Conservation (phyloP, 2,797 vertebrate genomes). For the Kryptopterus vitreolus region DNA sequence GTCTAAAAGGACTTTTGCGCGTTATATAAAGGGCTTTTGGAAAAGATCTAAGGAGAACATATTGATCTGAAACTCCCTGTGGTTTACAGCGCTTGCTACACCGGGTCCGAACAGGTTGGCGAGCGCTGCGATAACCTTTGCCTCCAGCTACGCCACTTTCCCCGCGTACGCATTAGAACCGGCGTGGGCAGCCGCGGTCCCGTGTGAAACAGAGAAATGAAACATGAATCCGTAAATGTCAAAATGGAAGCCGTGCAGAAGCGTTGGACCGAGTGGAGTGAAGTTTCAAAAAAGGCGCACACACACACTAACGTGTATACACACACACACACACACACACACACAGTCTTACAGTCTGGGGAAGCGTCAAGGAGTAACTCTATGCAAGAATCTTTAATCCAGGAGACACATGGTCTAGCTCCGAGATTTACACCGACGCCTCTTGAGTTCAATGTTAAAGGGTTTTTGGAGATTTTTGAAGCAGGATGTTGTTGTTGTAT, state of each 20-base stretch:
- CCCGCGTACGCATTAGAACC: constrained; percentile 26
- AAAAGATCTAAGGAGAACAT: constrained; percentile 32
- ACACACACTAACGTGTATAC: neutral
- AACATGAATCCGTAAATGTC: constrained; percentile 54
- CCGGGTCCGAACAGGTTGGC: constrained; percentile 17
- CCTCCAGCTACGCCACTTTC: constrained; percentile 39
- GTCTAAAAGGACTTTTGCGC: constrained; percentile 24
- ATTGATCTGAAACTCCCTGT: constrained; percentile 48
- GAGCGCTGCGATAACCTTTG: constrained; percentile 48
- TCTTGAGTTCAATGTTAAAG: constrained; percentile 2
- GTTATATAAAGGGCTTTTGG: constrained; percentile 42
- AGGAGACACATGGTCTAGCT: constrained; percentile 34
- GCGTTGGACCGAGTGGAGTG: constrained; percentile 18
- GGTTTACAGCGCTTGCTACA: constrained; percentile 28
- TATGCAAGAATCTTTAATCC: constrained; percentile 42
- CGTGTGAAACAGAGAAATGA: constrained; percentile 47
- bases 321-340: neutral
- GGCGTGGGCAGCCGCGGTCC: constrained; percentile 30
- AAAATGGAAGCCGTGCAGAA: constrained; percentile 42
- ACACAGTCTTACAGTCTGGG: neutral
- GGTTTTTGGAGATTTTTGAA: neutral
- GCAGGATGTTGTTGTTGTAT: neutral
- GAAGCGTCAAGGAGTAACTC: constrained; percentile 22
- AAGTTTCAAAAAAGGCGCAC: constrained; percentile 14
- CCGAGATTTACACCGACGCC: constrained; percentile 7